Evolutionary conservation across 2,888 invertebrate species (phyloP), one percentile per base, ranked within the genome.

Genomic region (Octodonta nipae): DNA sequence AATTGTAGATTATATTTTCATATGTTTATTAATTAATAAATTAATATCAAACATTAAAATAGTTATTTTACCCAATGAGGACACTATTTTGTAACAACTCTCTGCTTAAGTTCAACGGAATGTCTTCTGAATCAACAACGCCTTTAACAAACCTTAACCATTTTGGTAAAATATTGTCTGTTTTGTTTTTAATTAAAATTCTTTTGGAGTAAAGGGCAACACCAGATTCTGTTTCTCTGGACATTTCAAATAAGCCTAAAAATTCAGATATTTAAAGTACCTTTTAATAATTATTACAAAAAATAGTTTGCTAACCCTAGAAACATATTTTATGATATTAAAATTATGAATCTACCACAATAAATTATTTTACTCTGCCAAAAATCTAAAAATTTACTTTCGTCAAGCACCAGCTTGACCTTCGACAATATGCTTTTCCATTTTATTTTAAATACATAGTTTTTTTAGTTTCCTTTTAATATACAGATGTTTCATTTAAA

Each of bases 111-210:
- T 96, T 96, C 34, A 96, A 66, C 25, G 96, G 96, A 66, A 96
- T 93, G 63, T 96, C 96, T 68, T 96, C 96, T 1, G 92, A 93
- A 67, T 96, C 96, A 10, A 96, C 91, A 15, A 96, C 93, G 55
- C 93, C 95, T 73, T 91, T 91, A 2, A 96, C 70, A 63, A 96
- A 96, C 48, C 95, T 70, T 45, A 96, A 66, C 89, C 93, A 96
- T 55, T 89, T 87, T 0, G 93, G 93, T 40, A 95, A 64, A 42
- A 95, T 74, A 52, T 87, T 83, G 36, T 88, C 88, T 1, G 89
- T 84, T 55, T 82, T 83, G 50, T 78, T 82, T 63, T 93, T 88
- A 40, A 96, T 93, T 38, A 96, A 69, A 33, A 96, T 81, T 61
- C 91, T 91, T 28, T 89, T 73, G 4, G 87, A 83, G 59, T 98